Percentiles rank a stretch among this genome's conserved stretches.
phyloP scores from a whole-genome alignment of 2,888 invertebrate genomes.

The Stegophylla sp. region DNA sequence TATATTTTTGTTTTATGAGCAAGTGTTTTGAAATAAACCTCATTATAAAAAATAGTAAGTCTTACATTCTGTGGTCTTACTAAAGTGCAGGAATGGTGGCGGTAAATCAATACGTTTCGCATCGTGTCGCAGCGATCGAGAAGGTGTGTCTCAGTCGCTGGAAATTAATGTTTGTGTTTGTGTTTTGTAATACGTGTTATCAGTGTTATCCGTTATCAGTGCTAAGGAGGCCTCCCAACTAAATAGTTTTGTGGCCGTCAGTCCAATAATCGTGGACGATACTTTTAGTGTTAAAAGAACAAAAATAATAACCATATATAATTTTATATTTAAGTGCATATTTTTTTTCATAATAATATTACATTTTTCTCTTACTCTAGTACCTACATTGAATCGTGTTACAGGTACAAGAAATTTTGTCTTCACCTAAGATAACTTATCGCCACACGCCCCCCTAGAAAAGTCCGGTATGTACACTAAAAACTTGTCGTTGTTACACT shows the following conservation, averaged over 20 bases:
- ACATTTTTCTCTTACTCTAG: neutral
- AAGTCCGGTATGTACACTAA: neutral
- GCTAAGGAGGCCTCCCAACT: neutral
- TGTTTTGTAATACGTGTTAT: neutral
- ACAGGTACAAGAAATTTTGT: too few species aligned
- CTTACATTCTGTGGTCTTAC: too few species aligned
- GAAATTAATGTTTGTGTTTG: neutral
- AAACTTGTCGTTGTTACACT: too few species aligned
- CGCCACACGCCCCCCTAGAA: neutral
- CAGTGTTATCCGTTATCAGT: neutral
- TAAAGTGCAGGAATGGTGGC: too few species aligned
- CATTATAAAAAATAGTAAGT: too few species aligned
- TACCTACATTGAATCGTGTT: neutral
- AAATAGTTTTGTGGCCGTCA: neutral
- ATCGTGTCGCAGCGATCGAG: neutral
- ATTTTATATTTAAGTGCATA: neutral
- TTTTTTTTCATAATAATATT: neutral
- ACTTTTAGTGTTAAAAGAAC: neutral
- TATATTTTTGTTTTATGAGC: too few species aligned
- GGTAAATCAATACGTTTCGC: too few species aligned
- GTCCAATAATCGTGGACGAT: neutral
- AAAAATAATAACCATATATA: neutral
- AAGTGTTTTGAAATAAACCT: too few species aligned
- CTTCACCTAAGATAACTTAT: too few species aligned
- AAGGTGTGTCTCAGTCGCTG: neutral